phyloP scores from a whole-genome alignment of 2,113 vertebrate species.

The Aplodontia rufa region DNA sequence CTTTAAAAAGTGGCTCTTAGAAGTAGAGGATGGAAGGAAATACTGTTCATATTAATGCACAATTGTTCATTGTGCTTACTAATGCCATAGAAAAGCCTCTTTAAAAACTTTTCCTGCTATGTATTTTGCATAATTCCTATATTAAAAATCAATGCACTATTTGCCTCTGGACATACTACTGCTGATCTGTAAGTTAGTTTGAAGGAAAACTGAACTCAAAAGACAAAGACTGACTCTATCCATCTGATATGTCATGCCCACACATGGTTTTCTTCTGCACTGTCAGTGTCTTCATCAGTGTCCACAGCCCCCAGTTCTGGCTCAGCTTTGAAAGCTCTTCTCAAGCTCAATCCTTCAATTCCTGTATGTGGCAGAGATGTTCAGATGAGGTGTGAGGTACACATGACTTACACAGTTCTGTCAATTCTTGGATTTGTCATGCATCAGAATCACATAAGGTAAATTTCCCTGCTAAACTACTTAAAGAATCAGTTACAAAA shows the following conservation, averaged over 20 bases:
- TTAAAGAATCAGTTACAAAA: conserved; percentile 41
- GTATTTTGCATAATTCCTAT: conserved; percentile 76
- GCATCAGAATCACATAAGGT: conserved; percentile 57
- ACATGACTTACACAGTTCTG: conserved; percentile 85
- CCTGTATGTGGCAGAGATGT: conserved; percentile 86
- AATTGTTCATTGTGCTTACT: conserved; percentile 69
- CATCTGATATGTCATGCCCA: conserved; percentile 92
- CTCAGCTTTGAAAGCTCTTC: conserved; percentile 83
- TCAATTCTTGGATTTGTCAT: conserved; percentile 79
- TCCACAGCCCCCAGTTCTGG: conserved; percentile 85
- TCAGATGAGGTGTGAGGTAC: conserved; percentile 85
- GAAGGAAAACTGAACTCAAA: conserved; percentile 89
- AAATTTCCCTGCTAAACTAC: conserved; percentile 40
- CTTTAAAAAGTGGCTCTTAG: conserved; percentile 67
- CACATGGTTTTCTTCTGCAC: conserved; percentile 93
- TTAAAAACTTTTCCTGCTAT: conserved; percentile 76
- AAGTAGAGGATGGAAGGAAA: conserved; percentile 59
- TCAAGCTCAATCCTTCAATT: conserved; percentile 85
- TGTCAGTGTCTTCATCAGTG: conserved; percentile 95
- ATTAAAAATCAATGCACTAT: conserved; percentile 78
- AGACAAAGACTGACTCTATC: conserved; percentile 94
- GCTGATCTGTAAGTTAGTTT: conserved; percentile 81
- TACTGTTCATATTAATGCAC: conserved; percentile 60
- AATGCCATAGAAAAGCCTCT: conserved; percentile 73
- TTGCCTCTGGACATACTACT: conserved; percentile 77